Base-by-base conservation (phyloP, 1,140 invertebrate species). In the Dreissena polymorpha region DNA sequence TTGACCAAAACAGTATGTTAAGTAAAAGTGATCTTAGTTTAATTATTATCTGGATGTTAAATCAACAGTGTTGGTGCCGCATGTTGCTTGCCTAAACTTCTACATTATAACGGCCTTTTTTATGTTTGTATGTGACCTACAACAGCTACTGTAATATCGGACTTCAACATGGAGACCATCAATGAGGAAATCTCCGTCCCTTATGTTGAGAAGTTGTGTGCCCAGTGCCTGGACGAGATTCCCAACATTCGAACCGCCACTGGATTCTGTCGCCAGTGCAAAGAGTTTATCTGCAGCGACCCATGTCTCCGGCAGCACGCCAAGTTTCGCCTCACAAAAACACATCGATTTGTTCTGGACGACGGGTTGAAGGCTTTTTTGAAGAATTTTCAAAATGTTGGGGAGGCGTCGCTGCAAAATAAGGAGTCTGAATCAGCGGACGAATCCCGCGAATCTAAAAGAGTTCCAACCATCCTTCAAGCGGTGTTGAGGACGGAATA, bases 171-270 rank as follows among this genome's bases (percentile, higher is more conserved):
- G 39, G 39, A 39, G 39, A 39, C 39, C 2, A 39, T 39, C 39
- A 39, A 39, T 39, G 39, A 39, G 8, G 39, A 39, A 8, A 5
- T 8, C 39, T 39, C 39, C 39, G 39, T 39, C 2, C 39, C 39
- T 8, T 39, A 39, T 8, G 39, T 39, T 39, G 39, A 39, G 39
- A 39, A 60, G 6, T 82, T 82, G 55, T 82, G 79, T 68, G 71
- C 70, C 0, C 79, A 82, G 50, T 82, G 79, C 27, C 60, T 82
- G 23, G 79, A 82, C n/a, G 79, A 82, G 50, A 82, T 82, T 14
- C 7, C 29, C 25, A 10, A 12, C 14, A 14, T 74, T n/a, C 57
- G 18, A 39, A 67, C 64, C 10, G 70, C 25, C 0, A 64, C 57
- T 16, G 79, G 69, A 49, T 82, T 27, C 49, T 82, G 79, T 68